phyloP scores from a whole-genome alignment of 2,797 vertebrate genomes.

The Hydrophis major region DNA sequence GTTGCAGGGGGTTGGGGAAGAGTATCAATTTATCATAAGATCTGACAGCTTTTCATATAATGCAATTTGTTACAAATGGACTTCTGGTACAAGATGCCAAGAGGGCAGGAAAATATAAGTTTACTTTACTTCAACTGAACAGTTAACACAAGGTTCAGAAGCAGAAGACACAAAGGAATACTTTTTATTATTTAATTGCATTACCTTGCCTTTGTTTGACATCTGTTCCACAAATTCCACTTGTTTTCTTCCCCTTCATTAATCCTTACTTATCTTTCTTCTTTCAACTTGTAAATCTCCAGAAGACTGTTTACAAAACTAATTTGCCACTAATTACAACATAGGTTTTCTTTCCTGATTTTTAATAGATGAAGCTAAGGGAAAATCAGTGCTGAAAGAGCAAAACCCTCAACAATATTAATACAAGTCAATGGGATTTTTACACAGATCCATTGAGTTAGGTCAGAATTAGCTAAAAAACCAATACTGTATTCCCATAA shows the following conservation, averaged over 20 bases:
- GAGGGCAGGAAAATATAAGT: neutral
- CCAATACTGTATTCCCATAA: neutral
- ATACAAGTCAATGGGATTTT: neutral
- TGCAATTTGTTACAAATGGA: slow-evolving; percentile 3
- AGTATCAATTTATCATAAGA: slow-evolving; percentile 11
- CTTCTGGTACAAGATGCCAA: neutral
- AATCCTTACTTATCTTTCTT: neutral
- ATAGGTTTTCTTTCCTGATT: neutral
- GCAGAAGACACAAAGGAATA: neutral
- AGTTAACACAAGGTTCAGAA: neutral
- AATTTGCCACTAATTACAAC: neutral
- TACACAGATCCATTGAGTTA: neutral
- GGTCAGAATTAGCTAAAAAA: neutral
- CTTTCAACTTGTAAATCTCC: neutral
- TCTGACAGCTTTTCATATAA: slow-evolving; percentile 22
- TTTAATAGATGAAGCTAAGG: neutral
- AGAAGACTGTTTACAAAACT: neutral
- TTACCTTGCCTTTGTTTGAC: neutral
- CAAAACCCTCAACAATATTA: neutral
- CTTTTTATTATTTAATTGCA: neutral
- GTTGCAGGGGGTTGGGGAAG: neutral
- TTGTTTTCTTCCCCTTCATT: slow-evolving; percentile 5
- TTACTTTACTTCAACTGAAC: slow-evolving; percentile 14
- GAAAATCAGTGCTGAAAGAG: neutral
- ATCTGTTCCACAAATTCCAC: slow-evolving; percentile 1